phyloP scores from a whole-genome alignment of 2,797 vertebrate genomes.

The Salarias fasciatus region DNA sequence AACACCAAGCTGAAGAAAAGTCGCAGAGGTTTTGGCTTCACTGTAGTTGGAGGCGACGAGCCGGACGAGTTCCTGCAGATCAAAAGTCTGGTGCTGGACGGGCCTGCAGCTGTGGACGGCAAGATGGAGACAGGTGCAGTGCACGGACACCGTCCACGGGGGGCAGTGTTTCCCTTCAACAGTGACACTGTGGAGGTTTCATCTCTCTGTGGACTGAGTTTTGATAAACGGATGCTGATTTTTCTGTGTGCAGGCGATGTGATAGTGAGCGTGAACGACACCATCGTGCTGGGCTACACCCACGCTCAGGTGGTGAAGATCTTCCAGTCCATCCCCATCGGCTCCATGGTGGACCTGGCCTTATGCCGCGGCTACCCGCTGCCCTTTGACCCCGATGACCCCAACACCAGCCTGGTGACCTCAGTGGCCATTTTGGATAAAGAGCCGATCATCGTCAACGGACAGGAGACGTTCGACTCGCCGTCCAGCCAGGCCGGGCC shows the following conservation, averaged over 20 bases:
- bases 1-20: constrained; percentile 98
- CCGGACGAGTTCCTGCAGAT: constrained; percentile 98
- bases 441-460: constrained; percentile 97
- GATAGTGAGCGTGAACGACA: constrained; percentile 97
- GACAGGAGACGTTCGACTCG: constrained; percentile 93
- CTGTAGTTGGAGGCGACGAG: constrained; percentile 96
- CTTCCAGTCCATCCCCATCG: constrained; percentile 98
- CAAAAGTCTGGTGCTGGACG: constrained; percentile 97
- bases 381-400: constrained; percentile 98
- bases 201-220: constrained; percentile 2
- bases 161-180: constrained; percentile 62
- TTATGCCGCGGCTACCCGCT: constrained; percentile 97
- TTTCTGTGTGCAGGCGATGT: constrained; percentile 87
- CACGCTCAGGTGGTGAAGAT: constrained; percentile 99
- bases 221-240: background rate
- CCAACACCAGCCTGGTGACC: constrained; percentile 97
- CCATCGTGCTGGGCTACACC: constrained; percentile 96
- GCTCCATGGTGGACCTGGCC: constrained; percentile 96
- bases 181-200: constrained; percentile 4
- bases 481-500: constrained; percentile 80
- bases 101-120: constrained; percentile 94
- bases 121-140: constrained; percentile 98
- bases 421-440: constrained; percentile 98
- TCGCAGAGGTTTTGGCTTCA: constrained; percentile 96
- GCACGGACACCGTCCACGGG: constrained; percentile 40